Percentiles rank a stretch among this genome's conserved stretches.
Conservation (phyloP, 2,797 vertebrate genomes). For the Protonibea diacanthus region DNA sequence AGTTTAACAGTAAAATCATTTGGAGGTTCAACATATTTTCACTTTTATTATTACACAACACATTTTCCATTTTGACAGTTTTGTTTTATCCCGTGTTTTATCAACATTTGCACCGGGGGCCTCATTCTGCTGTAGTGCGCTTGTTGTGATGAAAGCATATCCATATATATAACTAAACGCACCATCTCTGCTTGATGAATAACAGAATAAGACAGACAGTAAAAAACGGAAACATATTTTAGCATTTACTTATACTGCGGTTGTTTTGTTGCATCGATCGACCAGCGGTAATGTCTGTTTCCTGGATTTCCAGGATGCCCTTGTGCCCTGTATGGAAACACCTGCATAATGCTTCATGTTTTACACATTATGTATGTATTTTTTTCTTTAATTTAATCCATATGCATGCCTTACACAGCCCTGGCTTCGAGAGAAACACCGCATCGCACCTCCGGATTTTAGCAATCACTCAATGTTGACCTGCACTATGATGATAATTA, state of each 20-base stretch:
- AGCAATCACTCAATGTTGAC: constrained; percentile 1
- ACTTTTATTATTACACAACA: background rate
- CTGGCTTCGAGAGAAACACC: background rate
- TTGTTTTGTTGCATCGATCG: background rate
- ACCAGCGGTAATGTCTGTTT: too few relatives aligned
- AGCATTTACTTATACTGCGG: background rate
- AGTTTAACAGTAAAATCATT: background rate
- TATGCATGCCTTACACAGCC: background rate
- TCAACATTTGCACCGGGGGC: background rate
- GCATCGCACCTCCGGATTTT: background rate
- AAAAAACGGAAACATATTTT: background rate
- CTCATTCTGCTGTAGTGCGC: background rate
- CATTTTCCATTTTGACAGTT: background rate
- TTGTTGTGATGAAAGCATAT: background rate
- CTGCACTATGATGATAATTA: constrained; percentile 23
- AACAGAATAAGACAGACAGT: background rate
- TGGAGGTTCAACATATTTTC: background rate
- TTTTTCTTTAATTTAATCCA: background rate
- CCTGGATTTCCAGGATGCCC: background rate
- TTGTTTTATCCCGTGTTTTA: too few relatives aligned
- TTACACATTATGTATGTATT: background rate
- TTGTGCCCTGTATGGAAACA: background rate
- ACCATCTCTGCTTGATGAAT: background rate
- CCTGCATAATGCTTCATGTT: background rate
- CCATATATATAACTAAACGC: background rate